Conservation (phyloP, 1,140 invertebrate genomes). For the Brachionus asplanchnoidis region DNA sequence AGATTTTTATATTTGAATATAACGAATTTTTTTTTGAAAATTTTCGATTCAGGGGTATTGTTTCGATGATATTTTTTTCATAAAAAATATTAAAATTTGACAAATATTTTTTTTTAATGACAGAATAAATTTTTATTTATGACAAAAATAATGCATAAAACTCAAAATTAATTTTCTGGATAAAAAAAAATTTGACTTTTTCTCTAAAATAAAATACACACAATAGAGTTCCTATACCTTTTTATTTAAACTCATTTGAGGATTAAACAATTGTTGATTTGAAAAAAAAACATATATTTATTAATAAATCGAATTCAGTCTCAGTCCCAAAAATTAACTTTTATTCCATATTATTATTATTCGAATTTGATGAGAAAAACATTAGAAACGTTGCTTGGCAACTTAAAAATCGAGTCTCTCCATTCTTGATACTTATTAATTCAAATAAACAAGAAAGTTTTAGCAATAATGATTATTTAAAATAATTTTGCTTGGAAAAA, state of each 20-base stretch:
- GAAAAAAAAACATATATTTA: neutral
- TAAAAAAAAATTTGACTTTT: neutral
- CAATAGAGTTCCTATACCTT: neutral
- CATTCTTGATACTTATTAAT: neutral
- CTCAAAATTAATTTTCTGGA: neutral
- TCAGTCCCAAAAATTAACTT: neutral
- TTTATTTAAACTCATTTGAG: neutral
- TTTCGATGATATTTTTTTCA: too few species aligned
- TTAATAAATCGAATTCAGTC: neutral
- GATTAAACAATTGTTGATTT: neutral
- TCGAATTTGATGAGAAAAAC: constrained; percentile 13
- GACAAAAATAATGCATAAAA: neutral
- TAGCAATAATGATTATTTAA: neutral
- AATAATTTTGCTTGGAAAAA: neutral
- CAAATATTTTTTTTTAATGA: neutral
- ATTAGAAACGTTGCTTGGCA: neutral
- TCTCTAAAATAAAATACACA: neutral
- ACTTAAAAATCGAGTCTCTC: neutral
- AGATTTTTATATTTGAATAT: too few species aligned
- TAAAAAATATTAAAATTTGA: too few species aligned
- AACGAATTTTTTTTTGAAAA: too few species aligned
- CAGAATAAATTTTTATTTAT: neutral
- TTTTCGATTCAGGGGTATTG: too few species aligned
- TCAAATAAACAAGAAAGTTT: constrained; percentile 4
- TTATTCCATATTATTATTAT: neutral